Percentiles rank a stretch among this genome's conserved stretches.
Conservation (phyloP, 2,113 vertebrate genomes). For the Laticauda colubrina region DNA sequence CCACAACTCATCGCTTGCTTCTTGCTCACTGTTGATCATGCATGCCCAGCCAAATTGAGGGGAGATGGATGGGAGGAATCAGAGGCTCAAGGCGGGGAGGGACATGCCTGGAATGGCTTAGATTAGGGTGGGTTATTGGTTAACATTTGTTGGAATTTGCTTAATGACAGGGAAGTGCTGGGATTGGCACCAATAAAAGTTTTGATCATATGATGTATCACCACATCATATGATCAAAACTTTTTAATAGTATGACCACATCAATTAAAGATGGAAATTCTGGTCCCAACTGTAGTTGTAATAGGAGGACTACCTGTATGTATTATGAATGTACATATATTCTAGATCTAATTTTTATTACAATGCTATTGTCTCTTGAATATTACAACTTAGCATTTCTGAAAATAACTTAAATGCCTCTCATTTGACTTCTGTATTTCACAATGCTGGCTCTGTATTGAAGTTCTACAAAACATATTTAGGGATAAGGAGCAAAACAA, state of each 20-base stretch:
- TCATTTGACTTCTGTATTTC: constrained; percentile 6
- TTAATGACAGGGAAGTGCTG: neutral
- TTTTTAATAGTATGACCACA: neutral
- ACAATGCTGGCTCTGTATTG: constrained; percentile 15
- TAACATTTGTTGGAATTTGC: neutral
- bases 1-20: neutral
- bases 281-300: neutral
- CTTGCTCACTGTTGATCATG: neutral
- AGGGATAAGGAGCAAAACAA: constrained; percentile 40
- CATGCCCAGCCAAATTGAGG: neutral
- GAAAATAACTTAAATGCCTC: constrained; percentile 20
- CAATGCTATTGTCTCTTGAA: neutral
- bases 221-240: too few species aligned
- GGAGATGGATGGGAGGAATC: neutral
- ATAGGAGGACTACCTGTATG: constrained; percentile 9
- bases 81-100: neutral
- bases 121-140: neutral
- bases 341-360: constrained; percentile 41
- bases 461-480: constrained; percentile 41
- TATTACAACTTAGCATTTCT: neutral
- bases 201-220: neutral
- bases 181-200: neutral
- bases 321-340: constrained; percentile 31
- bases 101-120: neutral
- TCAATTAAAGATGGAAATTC: neutral